These are phyloP conservation scores for Petrophora chlorosata DNA, from an alignment of 2,888 invertebrate genomes.

Conservation along the genomic window DNA sequence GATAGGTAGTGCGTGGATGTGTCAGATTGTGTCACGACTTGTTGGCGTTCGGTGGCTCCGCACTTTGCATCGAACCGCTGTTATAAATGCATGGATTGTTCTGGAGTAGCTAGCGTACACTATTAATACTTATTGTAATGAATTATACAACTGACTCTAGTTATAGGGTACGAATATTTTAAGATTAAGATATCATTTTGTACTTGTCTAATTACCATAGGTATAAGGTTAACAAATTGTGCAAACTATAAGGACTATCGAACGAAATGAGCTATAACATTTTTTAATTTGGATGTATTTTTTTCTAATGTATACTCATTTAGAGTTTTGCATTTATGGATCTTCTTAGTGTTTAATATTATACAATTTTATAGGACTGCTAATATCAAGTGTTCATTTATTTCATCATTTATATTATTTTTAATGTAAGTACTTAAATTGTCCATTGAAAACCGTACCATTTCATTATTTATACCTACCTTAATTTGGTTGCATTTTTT, in stretches of 20 bases:
- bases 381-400: conserved; percentile 47
- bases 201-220: conserved; percentile 83
- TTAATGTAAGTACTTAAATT: conserved; percentile 70
- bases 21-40: conserved; percentile 5
- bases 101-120: conserved; percentile 62
- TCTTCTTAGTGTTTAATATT: conserved; percentile 73
- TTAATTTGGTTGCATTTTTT: conserved; percentile 52
- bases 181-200: conserved; percentile 81
- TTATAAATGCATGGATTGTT: conserved; percentile 59
- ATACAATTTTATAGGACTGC: conserved; percentile 70
- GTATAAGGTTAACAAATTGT: conserved; percentile 79
- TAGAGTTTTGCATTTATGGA: conserved; percentile 82
- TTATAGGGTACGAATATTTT: conserved; percentile 77
- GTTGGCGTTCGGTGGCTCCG: conserved; percentile 17
- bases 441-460: conserved; percentile 69
- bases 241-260: conserved; percentile 74
- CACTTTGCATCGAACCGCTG: conserved; percentile 48
- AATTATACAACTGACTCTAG: conserved; percentile 81
- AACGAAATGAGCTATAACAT: conserved; percentile 77
- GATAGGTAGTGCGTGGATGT: conserved; percentile 61
- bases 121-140: conserved; percentile 65
- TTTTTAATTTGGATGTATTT: conserved; percentile 78
- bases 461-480: conserved; percentile 60
- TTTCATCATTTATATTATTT: conserved; percentile 47
- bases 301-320: conserved; percentile 79